These are phyloP conservation scores for Rhopalosiphum padi DNA, from an alignment of 1,140 invertebrate species.

Conservation along the genomic window DNA sequence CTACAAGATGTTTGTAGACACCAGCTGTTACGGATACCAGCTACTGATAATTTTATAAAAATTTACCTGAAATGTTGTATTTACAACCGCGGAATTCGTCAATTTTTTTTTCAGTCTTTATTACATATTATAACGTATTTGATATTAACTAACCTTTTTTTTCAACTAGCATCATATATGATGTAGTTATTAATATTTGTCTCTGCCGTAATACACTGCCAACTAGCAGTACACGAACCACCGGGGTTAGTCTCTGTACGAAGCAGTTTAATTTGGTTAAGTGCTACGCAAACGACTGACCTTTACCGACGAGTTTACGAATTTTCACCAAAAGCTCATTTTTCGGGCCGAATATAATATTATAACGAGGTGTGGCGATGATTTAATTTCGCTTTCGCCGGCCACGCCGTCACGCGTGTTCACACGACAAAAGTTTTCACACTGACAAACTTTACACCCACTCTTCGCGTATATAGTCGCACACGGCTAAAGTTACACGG, in stretches of 20 bases:
- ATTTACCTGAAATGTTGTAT: not conserved
- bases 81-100: not conserved
- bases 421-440: constrained; percentile 14
- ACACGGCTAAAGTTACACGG: not conserved
- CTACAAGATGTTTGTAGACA: no score
- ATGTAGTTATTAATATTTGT: not conserved
- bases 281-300: not conserved
- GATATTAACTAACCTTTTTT: no score
- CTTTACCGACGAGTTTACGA: not conserved
- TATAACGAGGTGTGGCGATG: not conserved
- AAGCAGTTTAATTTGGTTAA: not conserved
- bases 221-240: not conserved
- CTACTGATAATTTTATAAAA: not conserved
- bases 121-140: not conserved
- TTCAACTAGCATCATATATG: not conserved
- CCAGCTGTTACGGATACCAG: no score
- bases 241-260: not conserved
- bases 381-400: not conserved
- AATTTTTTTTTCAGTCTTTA: not conserved
- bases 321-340: not conserved
- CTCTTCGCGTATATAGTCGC: not conserved
- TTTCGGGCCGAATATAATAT: not conserved
- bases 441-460: not conserved
- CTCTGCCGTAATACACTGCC: not conserved
- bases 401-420: not conserved